Conservation (phyloP, 2,888 invertebrate species). For the Cephalotes varians region DNA sequence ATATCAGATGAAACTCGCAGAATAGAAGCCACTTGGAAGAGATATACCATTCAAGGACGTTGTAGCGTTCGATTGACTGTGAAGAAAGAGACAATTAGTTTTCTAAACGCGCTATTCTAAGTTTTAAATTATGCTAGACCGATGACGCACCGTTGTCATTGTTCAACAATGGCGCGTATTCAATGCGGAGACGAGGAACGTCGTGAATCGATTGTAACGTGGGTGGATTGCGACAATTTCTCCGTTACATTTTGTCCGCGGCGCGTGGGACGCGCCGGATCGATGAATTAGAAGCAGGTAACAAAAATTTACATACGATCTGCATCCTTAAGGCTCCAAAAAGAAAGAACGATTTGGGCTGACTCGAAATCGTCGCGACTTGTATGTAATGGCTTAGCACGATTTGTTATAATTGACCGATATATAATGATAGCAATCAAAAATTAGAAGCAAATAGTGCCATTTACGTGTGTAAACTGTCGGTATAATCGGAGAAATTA, state of each 20-base stretch:
- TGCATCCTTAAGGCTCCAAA: background rate
- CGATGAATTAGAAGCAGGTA: conserved; percentile 57
- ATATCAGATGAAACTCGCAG: background rate
- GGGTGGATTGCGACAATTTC: conserved; percentile 69
- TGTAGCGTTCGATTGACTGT: background rate
- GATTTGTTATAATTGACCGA: background rate
- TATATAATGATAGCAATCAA: background rate
- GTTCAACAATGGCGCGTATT: conserved; percentile 45
- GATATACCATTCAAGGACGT: conserved; percentile 25
- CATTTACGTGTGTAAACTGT: background rate
- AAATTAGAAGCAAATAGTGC: background rate
- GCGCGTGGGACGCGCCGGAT: conserved; percentile 54
- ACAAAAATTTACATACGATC: conserved; percentile 49
- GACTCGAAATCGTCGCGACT: too few species aligned
- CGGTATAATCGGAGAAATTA: background rate
- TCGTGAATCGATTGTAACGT: conserved; percentile 54
- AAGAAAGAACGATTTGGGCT: background rate
- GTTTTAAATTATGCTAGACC: conserved; percentile 43
- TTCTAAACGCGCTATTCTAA: conserved; percentile 20
- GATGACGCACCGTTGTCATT: conserved; percentile 61
- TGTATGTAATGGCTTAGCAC: background rate
- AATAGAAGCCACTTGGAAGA: background rate
- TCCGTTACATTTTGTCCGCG: conserved; percentile 52
- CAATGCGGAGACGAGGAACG: conserved; percentile 52
- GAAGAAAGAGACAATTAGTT: conserved; percentile 36